A percentile compares a stretch with the other conserved stretches of the same genome.
phyloP scores from a whole-genome alignment of 2,113 vertebrate species.

The Accipiter cooperii region DNA sequence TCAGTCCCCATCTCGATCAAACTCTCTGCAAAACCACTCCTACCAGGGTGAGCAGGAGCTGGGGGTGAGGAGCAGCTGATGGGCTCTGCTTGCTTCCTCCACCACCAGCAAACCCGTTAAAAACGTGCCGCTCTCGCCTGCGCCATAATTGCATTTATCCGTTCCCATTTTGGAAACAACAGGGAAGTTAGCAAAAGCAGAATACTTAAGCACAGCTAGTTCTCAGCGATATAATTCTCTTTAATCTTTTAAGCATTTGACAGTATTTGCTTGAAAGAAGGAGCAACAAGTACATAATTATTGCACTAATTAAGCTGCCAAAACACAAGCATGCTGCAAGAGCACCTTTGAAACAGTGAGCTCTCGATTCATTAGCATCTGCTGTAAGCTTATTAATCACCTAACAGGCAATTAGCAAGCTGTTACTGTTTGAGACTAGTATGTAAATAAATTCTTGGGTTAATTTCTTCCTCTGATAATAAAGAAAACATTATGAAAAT shows the following conservation, averaged over 20 bases:
- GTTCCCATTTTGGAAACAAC: not conserved
- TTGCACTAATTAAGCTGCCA: constrained; percentile 95
- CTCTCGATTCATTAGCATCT: constrained; percentile 97
- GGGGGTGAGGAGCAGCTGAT: not conserved
- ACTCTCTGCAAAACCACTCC: fast-evolving
- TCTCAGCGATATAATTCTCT: constrained; percentile 81
- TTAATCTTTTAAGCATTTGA: constrained; percentile 94
- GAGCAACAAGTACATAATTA: constrained; percentile 99
- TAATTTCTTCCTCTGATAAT: constrained; percentile 99
- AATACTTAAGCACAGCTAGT: constrained; percentile 75
- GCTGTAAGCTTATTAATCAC: constrained; percentile 99
- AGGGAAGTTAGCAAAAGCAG: constrained; percentile 31
- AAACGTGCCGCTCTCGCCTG: not conserved
- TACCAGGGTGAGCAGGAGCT: fast-evolving
- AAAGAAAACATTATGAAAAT: constrained; percentile 99
- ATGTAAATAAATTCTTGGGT: constrained; percentile 99
- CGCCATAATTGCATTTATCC: fast-evolving
- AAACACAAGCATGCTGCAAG: constrained; percentile 87
- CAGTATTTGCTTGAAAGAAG: constrained; percentile 94
- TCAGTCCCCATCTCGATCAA: fast-evolving
- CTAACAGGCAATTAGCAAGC: constrained; percentile 99
- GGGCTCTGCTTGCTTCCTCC: not conserved
- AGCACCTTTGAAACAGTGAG: constrained; percentile 97
- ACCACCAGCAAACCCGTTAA: fast-evolving
- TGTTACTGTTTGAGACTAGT: constrained; percentile 98